A percentile compares a stretch with the other conserved stretches of the same genome.
Evolutionary conservation across 37 sponge, comb jelly and placozoan genomes (phyloP).

Genomic region (Axinella damicornis): DNA sequence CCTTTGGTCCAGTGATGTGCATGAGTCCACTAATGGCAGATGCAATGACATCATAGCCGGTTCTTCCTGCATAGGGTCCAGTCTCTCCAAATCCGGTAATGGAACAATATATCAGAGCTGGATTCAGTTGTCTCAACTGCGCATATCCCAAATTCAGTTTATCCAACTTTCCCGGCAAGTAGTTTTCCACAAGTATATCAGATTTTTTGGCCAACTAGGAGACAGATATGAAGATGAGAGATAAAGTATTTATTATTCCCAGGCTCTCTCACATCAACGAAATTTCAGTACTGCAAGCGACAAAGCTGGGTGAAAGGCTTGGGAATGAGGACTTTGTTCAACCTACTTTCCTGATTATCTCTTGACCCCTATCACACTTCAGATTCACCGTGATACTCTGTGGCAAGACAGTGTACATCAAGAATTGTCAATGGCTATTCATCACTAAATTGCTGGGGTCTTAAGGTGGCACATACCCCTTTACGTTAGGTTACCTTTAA

Average conservation of each 20-base stretch:
- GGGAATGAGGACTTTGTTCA: not conserved
- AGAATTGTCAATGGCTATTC: too few relatives aligned
- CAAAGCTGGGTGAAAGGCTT: not conserved
- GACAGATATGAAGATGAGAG: not conserved
- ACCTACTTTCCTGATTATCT: slow-evolving; percentile 58
- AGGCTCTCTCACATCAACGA: too few relatives aligned
- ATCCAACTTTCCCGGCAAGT: slow-evolving; percentile 76
- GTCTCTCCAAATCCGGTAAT: slow-evolving; percentile 79
- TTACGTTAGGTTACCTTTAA: too few relatives aligned
- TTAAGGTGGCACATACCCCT: too few relatives aligned
- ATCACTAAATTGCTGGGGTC: too few relatives aligned
- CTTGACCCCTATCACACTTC: slow-evolving; percentile 37
- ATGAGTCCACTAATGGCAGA: slow-evolving; percentile 76
- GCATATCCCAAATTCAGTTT: slow-evolving; percentile 59
- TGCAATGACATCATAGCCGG: slow-evolving; percentile 82
- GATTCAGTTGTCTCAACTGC: slow-evolving; percentile 26
- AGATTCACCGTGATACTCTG: slow-evolving; percentile 78
- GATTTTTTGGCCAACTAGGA: slow-evolving; percentile 46
- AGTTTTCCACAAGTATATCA: slow-evolving; percentile 82
- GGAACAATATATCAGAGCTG: slow-evolving; percentile 75
- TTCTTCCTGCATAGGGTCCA: slow-evolving; percentile 70
- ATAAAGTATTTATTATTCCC: too few relatives aligned
- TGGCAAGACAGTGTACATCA: too few relatives aligned
- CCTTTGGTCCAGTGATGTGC: slow-evolving; percentile 80
- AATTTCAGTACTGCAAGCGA: too few relatives aligned